These are phyloP conservation scores for Uloborus diversus DNA, from an alignment of 1,140 invertebrate species.

Conservation along the genomic window DNA sequence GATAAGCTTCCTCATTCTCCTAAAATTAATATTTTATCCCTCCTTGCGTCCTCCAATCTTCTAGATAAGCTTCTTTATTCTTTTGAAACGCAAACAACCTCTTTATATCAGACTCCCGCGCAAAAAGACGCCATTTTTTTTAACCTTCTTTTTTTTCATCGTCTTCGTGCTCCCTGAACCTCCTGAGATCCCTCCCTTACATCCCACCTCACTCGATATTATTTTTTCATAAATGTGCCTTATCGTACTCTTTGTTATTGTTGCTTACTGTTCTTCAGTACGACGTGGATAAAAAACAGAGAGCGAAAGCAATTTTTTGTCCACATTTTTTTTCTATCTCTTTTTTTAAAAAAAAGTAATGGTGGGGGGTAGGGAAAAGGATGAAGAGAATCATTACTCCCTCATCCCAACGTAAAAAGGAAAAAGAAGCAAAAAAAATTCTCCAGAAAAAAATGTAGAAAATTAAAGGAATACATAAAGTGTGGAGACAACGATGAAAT, in stretches of 20 bases:
- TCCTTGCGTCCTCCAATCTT: constrained; percentile 51
- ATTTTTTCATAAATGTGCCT: constrained; percentile 56
- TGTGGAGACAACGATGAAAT: constrained; percentile 54
- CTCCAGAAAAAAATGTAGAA: constrained; percentile 52
- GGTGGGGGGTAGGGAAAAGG: not conserved
- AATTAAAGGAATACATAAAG: constrained; percentile 57
- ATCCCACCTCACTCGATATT: constrained; percentile 41
- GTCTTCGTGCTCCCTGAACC: constrained; percentile 12
- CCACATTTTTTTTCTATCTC: not conserved
- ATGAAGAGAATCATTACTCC: constrained; percentile 44
- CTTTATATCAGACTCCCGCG: constrained; percentile 46
- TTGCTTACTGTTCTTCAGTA: constrained; percentile 44
- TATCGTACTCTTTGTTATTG: constrained; percentile 55
- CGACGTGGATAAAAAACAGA: constrained; percentile 6
- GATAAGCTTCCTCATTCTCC: constrained; percentile 55
- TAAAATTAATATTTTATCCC: constrained; percentile 57
- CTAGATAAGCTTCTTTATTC: constrained; percentile 55
- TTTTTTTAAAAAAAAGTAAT: constrained; percentile 29
- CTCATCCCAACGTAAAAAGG: constrained; percentile 7
- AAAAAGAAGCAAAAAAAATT: constrained; percentile 9
- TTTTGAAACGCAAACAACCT: constrained; percentile 55
- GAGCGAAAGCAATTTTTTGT: constrained; percentile 24
- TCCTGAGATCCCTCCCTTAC: constrained; percentile 12
- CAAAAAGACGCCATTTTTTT: not conserved
- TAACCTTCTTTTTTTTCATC: not conserved